Conservation (phyloP, 2,888 invertebrate genomes). For the Xestia sexstrigata region DNA sequence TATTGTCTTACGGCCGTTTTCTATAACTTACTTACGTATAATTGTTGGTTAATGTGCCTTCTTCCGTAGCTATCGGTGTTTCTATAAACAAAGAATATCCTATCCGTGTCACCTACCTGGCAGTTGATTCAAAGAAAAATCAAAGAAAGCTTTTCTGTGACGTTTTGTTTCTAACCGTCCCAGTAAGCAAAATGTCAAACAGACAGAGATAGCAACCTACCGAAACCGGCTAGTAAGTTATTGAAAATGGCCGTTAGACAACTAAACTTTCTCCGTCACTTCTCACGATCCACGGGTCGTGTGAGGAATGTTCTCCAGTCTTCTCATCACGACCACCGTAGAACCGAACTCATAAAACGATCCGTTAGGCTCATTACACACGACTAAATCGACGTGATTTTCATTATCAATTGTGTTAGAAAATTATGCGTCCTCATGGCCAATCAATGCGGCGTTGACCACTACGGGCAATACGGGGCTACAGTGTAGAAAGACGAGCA, state of each 20-base stretch:
- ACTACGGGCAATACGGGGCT: conserved; percentile 34
- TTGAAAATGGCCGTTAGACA: too few relatives aligned
- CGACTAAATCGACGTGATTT: conserved; percentile 38
- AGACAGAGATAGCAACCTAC: too few relatives aligned
- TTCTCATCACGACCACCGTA: conserved; percentile 11
- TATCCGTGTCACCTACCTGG: too few relatives aligned
- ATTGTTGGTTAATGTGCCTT: too few relatives aligned
- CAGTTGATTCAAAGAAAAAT: too few relatives aligned
- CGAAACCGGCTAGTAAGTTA: too few relatives aligned
- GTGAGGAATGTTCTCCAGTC: conserved; percentile 4
- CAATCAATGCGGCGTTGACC: conserved; percentile 60
- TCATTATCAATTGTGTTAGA: conserved; percentile 58
- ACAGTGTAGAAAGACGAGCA: conserved; percentile 56
- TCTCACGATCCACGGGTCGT: conserved; percentile 1
- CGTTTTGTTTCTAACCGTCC: too few relatives aligned
- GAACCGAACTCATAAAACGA: conserved; percentile 50
- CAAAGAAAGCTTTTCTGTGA: too few relatives aligned
- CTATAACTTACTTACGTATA: too few relatives aligned
- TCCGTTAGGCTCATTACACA: conserved; percentile 42
- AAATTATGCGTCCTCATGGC: conserved; percentile 64
- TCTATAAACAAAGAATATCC: too few relatives aligned
- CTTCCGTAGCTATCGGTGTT: too few relatives aligned
- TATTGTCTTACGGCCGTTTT: background rate
- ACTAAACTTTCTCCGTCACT: background rate
- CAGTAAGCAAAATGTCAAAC: too few relatives aligned